Percentiles rank a stretch among this genome's conserved stretches.
Evolutionary conservation across 2,888 invertebrate genomes (phyloP).

Genomic region (Chouioia cunea): DNA sequence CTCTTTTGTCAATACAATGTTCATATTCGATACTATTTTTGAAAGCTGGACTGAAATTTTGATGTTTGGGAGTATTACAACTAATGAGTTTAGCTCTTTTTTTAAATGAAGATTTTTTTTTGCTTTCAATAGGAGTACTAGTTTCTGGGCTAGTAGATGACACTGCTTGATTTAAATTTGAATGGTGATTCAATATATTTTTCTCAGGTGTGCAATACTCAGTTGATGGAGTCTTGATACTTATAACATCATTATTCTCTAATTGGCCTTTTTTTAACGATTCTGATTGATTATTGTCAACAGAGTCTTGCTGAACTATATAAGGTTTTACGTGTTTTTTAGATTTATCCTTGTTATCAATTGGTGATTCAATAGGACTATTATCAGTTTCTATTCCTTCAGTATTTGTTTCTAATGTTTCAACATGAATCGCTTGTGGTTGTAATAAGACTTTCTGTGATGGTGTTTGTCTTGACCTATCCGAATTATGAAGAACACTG

Average conservation of each 20-base stretch:
- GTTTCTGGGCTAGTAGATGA: slow-evolving; percentile 34
- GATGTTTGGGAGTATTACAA: slow-evolving; percentile 25
- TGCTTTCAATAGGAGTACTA: slow-evolving; percentile 44
- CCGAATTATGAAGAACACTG: slow-evolving; percentile 43
- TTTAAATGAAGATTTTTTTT: slow-evolving; percentile 28
- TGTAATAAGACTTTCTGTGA: slow-evolving; percentile 17
- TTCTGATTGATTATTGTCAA: too few species aligned
- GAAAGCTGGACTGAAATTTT: slow-evolving; percentile 29
- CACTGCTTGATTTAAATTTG: too few species aligned
- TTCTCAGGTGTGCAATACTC: neutral
- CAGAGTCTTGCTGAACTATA: neutral
- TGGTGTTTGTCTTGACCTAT: slow-evolving; percentile 23
- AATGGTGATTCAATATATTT: neutral
- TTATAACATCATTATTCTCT: neutral
- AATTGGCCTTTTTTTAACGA: neutral
- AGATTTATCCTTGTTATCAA: neutral
- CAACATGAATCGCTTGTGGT: slow-evolving; percentile 8
- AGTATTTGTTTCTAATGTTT: slow-evolving; percentile 1
- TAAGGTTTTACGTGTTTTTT: neutral
- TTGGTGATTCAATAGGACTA: neutral
- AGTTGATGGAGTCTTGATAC: neutral
- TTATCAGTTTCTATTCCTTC: neutral
- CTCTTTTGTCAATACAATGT: neutral
- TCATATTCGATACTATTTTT: slow-evolving; percentile 29
- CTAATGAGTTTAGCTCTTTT: slow-evolving; percentile 35